Base-by-base conservation (phyloP, 1,140 invertebrate genomes). In the Pseudomyrmex pallidus region DNA sequence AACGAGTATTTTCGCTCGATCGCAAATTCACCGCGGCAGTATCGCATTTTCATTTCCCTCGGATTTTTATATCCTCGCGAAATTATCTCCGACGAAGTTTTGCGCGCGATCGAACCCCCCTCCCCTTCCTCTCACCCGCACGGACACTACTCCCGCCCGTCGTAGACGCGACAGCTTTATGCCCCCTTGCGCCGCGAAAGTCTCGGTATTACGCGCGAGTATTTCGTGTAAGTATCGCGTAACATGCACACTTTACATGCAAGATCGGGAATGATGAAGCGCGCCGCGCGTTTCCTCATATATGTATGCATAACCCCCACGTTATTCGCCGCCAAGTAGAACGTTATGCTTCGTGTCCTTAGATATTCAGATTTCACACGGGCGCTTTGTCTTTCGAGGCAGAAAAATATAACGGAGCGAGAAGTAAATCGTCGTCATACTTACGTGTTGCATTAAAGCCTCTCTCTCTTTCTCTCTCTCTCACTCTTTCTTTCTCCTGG, bases 281-380 rank as follows among this genome's bases (percentile, higher is more conserved):
- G 56, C 50, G 35, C 80, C 44, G 80, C 70, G 46, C 54, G 57
- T 50, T 82, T 56, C 50, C 73, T 35, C 35, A 35, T 35, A 35
- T 35, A n/a, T 76, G 57, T 52, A 85, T 83, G 84, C 84, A 83
- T 70, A 83, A 63, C 57, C 63, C 17, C 56, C 64, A 83, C 80
- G 72, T 61, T 35, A 35, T 5, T 44, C 80, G 50, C 57, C 64
- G 44, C 13, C 70, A 72, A 76, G 64, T 57, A 61, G 12, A 67
- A 59, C 78, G 80, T 62, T 83, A 54, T 54, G 56, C 64, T 85
- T 22, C 56, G 80, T 70, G 72, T 62, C 84, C 61, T 72, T 64
- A 83, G 84, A 83, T 85, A 85, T 85, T 85, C 84, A 77, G 84
- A 85, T 85, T 85, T 83, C 78, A 74, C 68, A 70, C 63, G 63